Conservation (phyloP, 1,140 invertebrate species). For the Akabosia matsudoensis region DNA sequence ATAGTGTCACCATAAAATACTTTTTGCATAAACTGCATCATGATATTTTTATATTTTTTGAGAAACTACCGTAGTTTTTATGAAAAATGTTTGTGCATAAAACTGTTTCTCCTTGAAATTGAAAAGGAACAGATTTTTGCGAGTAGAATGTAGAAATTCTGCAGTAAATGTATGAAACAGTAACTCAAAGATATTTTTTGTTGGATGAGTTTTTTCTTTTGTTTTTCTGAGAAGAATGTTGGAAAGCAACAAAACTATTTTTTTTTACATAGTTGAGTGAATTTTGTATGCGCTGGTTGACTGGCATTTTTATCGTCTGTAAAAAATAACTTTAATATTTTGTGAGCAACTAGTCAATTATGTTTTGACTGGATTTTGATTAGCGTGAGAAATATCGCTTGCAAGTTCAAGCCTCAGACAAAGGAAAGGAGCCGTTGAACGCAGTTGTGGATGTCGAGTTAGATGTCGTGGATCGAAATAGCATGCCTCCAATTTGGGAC, state of each 20-base stretch:
- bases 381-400: slow-evolving; percentile 92
- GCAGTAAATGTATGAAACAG: too few species aligned
- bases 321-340: background rate
- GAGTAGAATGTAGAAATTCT: too few species aligned
- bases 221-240: too few species aligned
- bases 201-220: too few species aligned
- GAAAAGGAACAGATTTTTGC: too few species aligned
- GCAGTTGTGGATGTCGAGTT: slow-evolving; percentile 93
- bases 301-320: background rate
- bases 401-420: slow-evolving; percentile 87
- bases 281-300: slow-evolving; percentile 22
- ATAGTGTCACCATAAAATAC: too few species aligned
- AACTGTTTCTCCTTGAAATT: too few species aligned
- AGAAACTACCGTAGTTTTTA: too few species aligned
- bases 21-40: too few species aligned
- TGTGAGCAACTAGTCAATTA: slow-evolving; percentile 20
- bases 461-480: slow-evolving; percentile 79
- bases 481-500: slow-evolving; percentile 95
- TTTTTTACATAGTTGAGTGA: background rate
- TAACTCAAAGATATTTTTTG: too few species aligned
- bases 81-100: background rate
- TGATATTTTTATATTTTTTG: too few species aligned
- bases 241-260: too few species aligned
- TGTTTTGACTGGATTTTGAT: slow-evolving; percentile 38
- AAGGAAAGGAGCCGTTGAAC: slow-evolving; percentile 73